These are phyloP conservation scores for Strigops habroptila DNA, from an alignment of 2,113 vertebrate genomes.

Conservation along the genomic window DNA sequence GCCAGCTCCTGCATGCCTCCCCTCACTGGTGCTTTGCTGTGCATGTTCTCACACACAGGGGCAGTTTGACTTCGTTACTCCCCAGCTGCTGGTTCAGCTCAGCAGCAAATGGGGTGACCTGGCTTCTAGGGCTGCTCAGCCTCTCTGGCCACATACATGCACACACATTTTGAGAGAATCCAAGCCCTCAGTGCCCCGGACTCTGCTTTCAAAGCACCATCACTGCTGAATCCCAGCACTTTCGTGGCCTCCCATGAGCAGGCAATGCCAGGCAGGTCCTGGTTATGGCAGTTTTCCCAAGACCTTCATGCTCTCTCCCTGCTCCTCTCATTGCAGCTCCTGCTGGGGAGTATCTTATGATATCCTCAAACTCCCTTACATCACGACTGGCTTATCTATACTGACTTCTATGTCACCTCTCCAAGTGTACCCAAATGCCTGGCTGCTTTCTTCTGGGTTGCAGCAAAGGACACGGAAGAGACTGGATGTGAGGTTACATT, in stretches of 20 bases:
- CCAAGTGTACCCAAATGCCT: neutral
- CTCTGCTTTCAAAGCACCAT: neutral
- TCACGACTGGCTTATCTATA: neutral
- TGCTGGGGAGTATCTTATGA: neutral
- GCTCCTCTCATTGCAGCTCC: neutral
- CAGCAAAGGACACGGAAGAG: neutral
- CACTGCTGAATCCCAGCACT: neutral
- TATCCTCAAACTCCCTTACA: too few species aligned
- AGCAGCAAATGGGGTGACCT: neutral
- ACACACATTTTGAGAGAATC: neutral
- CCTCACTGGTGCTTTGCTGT: neutral
- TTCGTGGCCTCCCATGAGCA: fast-evolving
- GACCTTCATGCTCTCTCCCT: neutral
- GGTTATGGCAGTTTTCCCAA: neutral
- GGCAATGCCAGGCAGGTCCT: neutral
- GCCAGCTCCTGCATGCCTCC: fast-evolving
- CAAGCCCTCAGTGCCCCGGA: neutral
- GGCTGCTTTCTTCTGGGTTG: neutral
- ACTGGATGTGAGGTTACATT: neutral
- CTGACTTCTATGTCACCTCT: neutral
- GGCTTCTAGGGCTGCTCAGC: neutral
- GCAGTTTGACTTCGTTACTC: neutral
- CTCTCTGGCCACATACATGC: neutral
- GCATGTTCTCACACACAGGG: neutral
- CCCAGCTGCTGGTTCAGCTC: neutral